These are phyloP conservation scores for Heterodera carotae DNA, from an alignment of 1,140 invertebrate species.

Conservation along the genomic window DNA sequence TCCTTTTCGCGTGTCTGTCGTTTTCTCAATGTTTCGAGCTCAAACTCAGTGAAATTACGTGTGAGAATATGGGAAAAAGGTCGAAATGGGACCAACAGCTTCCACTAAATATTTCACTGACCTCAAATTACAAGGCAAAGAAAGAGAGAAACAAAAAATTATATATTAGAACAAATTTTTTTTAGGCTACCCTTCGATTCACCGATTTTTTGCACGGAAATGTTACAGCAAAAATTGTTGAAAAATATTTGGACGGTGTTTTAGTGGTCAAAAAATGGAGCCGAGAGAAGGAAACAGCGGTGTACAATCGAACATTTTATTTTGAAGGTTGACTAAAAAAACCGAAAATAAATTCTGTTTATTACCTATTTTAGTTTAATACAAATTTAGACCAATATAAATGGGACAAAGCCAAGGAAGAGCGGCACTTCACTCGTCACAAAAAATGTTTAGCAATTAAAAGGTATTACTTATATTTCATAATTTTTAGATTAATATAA, in stretches of 20 bases:
- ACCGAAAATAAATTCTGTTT: too few relatives aligned
- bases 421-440: not conserved
- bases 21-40: not conserved
- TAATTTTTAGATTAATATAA: too few relatives aligned
- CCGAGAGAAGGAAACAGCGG: not conserved
- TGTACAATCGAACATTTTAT: not conserved
- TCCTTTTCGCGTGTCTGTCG: not conserved
- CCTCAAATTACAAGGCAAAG: not conserved
- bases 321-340: not conserved
- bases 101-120: not conserved
- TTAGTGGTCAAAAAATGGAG: not conserved
- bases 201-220: conserved; percentile 1
- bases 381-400: not conserved
- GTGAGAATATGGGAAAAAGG: not conserved
- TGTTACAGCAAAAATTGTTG: not conserved
- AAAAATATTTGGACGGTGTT: not conserved
- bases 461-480: not conserved
- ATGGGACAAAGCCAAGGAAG: not conserved
- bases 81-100: not conserved
- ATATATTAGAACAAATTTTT: not conserved
- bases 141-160: not conserved
- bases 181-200: not conserved
- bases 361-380: not conserved
- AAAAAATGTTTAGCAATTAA: not conserved
- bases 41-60: not conserved